Conservation (phyloP, 2,797 vertebrate genomes). For the Galaxias olidus region DNA sequence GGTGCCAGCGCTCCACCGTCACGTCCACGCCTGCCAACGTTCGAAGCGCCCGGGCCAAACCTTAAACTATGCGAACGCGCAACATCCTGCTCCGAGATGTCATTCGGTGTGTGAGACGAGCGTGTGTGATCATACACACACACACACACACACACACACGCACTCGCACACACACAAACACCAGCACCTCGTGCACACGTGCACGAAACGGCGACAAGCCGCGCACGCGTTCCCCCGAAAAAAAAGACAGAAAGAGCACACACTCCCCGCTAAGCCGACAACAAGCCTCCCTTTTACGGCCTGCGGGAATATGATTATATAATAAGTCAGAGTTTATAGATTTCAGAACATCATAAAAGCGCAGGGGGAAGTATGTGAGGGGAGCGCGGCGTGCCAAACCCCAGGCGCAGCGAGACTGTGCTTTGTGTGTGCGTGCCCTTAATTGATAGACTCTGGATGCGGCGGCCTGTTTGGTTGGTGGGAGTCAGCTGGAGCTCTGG, state of each 20-base stretch:
- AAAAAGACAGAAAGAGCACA: too few relatives aligned
- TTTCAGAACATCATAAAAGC: constrained; percentile 56
- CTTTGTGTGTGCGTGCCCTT: constrained; percentile 59
- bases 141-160: constrained; percentile 30
- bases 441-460: constrained; percentile 59
- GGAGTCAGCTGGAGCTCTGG: constrained; percentile 58
- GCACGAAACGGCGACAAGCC: constrained; percentile 18
- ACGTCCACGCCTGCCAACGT: constrained; percentile 29
- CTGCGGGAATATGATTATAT: constrained; percentile 45
- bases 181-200: constrained; percentile 7
- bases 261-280: constrained; percentile 18
- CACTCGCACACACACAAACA: constrained; percentile 11
- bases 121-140: not conserved
- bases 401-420: constrained; percentile 46
- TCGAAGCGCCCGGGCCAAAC: constrained; percentile 39
- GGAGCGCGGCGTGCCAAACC: constrained; percentile 53
- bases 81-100: constrained; percentile 31
- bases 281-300: constrained; percentile 27
- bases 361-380: constrained; percentile 18
- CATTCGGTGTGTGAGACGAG: too few relatives aligned
- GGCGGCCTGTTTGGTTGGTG: constrained; percentile 50
- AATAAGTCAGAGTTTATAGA: constrained; percentile 59
- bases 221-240: constrained; percentile 2
- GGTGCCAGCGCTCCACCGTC: constrained; percentile 40
- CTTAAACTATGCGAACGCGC: constrained; percentile 26